Evolutionary conservation across 2,888 invertebrate genomes (phyloP), one percentile per base, ranked within the genome.

Genomic region (Ephialtes manifestator): DNA sequence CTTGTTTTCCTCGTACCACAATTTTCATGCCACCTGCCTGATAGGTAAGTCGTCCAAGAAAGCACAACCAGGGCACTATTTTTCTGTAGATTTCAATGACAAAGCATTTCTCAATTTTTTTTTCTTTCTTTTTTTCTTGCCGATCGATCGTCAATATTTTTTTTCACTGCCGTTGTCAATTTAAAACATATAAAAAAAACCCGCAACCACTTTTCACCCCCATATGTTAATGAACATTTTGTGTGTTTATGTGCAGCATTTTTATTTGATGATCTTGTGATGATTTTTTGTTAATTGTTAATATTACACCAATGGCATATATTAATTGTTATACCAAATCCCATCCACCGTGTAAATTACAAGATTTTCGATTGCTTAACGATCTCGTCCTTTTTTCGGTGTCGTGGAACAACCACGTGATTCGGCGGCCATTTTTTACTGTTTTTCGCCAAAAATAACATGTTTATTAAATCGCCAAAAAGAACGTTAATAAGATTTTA

Each of bases 11-110:
- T 87, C 97, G 96, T 80, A 97, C 96, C 67, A 95, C 95, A 92
- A 98, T 96, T 89, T 96, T 96, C 97, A 97, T 97, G 55, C 97
- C 97, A 58, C 97, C 97, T 24, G 97, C 97, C 89, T 96, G 95
- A 94, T 97, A 97, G 55, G 97, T 96, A 94, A 96, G 95, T 94
- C 96, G 96, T 88, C 97, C 97, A 94, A 97, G 95, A 94, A 96
- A 95, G 94, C 97, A 97, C 94, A 97, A 96, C 91, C 96, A 94
- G 90, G 96, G 96, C 92, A 94, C 94, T 88, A 94, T 93, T 89
- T 94, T 93, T 89, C 94, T 94, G 93, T 83, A 91, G 89, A 90
- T 84, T 76, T 76, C 65, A 76, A 76, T 63, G 63, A 65, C 51
- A 76, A 18, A 51, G 20, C 63, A 65, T 53, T 39, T 48, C 35